Percentiles rank a stretch among this genome's conserved stretches.
Evolutionary conservation across 2,113 vertebrate genomes (phyloP).

Genomic region (Vanacampus margaritifer): DNA sequence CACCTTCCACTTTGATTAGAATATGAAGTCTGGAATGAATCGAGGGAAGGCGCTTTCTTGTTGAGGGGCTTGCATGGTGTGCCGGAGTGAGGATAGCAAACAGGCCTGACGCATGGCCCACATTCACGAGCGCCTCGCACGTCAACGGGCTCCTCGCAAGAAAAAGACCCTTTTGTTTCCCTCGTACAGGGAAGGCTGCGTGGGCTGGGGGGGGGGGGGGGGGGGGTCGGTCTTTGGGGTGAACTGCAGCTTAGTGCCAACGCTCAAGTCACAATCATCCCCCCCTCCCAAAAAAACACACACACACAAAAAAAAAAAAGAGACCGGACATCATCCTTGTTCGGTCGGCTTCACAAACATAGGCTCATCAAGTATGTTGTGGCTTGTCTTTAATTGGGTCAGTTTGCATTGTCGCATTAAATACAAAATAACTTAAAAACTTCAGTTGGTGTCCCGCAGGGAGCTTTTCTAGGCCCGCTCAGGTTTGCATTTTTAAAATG

Average conservation of each 20-base stretch:
- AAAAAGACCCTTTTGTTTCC: constrained; percentile 67
- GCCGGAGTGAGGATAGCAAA: constrained; percentile 29
- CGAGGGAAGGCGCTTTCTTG: constrained; percentile 6
- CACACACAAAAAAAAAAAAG: constrained; percentile 22
- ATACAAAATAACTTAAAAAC: constrained; percentile 33
- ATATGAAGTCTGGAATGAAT: neutral
- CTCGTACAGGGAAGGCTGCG: neutral
- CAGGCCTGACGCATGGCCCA: constrained; percentile 69
- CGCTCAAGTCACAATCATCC: constrained; percentile 48
- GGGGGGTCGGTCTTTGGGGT: constrained; percentile 56
- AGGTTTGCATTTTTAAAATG: neutral
- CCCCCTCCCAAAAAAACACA: constrained; percentile 39
- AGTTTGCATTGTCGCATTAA: constrained; percentile 50
- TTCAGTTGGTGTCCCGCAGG: neutral
- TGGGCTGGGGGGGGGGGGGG: neutral
- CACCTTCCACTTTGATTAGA: neutral
- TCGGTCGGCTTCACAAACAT: constrained; percentile 59
- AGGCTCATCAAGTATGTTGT: constrained; percentile 48
- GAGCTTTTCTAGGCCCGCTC: neutral
- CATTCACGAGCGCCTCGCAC: constrained; percentile 68
- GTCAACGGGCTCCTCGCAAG: constrained; percentile 62
- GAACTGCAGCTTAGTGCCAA: constrained; percentile 55
- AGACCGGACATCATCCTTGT: constrained; percentile 48
- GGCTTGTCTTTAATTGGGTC: constrained; percentile 61
- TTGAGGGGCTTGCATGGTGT: constrained; percentile 14